Base-by-base conservation (phyloP, 2,888 invertebrate genomes). In the Melipona beecheii region DNA sequence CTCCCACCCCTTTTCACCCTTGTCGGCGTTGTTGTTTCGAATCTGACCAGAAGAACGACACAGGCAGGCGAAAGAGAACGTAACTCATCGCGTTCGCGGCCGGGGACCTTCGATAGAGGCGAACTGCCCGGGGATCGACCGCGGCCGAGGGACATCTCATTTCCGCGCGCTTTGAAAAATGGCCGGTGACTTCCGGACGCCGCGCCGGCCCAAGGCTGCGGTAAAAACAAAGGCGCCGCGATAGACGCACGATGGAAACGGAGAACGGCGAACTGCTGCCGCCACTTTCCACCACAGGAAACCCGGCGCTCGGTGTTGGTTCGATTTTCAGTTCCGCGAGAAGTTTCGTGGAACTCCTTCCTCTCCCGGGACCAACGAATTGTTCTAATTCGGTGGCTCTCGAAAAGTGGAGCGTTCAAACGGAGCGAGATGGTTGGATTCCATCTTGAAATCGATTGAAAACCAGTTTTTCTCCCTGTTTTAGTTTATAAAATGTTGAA, bases 111-210 rank as follows among this genome's bases (percentile, higher is more conserved):
- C 75, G 83, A 81, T 83, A 75, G 9, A 43, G 66, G 54, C 24
- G 74, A 54, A 31, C 49, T 36, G 36, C 43, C 9, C 43, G 43
- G 52, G 52, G 64, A 76, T 74, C 83, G 68, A 69, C n/a, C 36
- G 27, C n/a, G 78, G 27, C 24, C 78, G 73, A 56, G 60, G 78
- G 88, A 89, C 88, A 88, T 83, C 90, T 89, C 80, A 89, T 89
- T 89, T 89, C 88, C 88, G 88, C 54, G 75, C 49, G 75, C 79
- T 75, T 86, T 89, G 90, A 89, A 89, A 89, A 90, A 89, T 90
- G 88, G 84, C 84, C 65, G 68, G 82, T 78, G 69, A 75, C 81
- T 90, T 90, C 90, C 88, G 79, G 74, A 50, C 43, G 19, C 43
- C 43, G 54, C 43, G 19, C 31, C 50, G 19, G 3, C 68, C 62